Evolutionary conservation across 2,113 vertebrate species (phyloP).

Genomic region (Pituophis catenifer): DNA sequence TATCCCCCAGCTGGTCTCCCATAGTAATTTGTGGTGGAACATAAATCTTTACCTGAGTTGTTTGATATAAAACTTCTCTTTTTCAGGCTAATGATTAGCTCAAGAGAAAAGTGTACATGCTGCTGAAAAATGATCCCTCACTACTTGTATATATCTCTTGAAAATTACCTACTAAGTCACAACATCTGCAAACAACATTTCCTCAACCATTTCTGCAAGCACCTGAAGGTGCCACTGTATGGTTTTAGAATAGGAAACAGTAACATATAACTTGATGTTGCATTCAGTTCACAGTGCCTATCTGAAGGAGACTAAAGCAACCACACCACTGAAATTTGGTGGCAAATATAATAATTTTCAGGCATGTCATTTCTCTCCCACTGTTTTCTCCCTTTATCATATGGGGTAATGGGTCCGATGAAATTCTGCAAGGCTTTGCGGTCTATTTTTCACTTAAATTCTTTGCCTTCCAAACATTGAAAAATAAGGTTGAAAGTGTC

Average conservation of each 20-base stretch:
- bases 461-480: neutral
- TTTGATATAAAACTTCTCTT: conserved; percentile 21
- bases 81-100: conserved; percentile 27
- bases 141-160: conserved; percentile 2
- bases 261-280: neutral
- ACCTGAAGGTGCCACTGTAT: neutral
- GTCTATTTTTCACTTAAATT: neutral
- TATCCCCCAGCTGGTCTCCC: conserved; percentile 14
- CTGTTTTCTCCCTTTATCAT: neutral
- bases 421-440: neutral
- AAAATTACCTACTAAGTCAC: conserved; percentile 1
- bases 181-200: conserved; percentile 12
- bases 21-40: conserved; percentile 17
- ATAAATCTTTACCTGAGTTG: conserved; percentile 22
- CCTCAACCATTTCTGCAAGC: conserved; percentile 1
- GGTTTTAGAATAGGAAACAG: neutral
- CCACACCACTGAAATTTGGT: neutral
- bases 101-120: conserved; percentile 21
- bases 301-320: neutral
- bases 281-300: neutral
- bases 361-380: neutral
- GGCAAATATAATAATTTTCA: neutral
- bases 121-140: conserved; percentile 16
- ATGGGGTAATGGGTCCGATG: neutral
- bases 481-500: neutral